Evolutionary conservation across 2,888 invertebrate genomes (phyloP), one percentile per base, ranked within the genome.

Genomic region (Linyphia triangularis): DNA sequence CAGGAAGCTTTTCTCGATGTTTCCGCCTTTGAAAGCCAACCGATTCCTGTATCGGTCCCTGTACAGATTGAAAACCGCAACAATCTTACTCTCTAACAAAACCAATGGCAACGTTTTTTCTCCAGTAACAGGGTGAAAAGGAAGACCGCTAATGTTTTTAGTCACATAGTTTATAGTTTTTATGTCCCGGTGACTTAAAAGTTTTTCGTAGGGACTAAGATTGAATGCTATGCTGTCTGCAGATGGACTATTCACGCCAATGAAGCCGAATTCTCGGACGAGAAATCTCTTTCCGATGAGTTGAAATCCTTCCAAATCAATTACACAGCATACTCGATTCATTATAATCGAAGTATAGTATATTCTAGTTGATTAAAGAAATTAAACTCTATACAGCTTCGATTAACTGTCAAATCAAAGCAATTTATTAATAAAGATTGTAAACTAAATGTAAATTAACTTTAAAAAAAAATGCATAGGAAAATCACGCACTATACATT

Each of bases 291-390:
- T 9, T 0, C 37, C 59, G 5, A 13, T 3, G 2, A 81, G 59
- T 22, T 59, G 19, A 67, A 81, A 81, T 22, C 81, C 81, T n/a
- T 81, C 81, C 4, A 81, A 59, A 33, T 81, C 81, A 3, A 81
- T 57, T 19, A 81, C 40, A 33, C 81, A 69, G 22, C 81, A 81
- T 6, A 81, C 57, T n/a, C 30, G 40, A 30, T 79, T 26, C 67
- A 79, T 67, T 33, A 7, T 13, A 22, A 28, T 10, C 13, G 6
- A 70, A 13, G 10, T 26, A 7, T 10, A 28, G 13, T 10, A 72
- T 24, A 19, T 43, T 37, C 13, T 63, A 22, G 24, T 5, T 6
- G 22, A 59, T 22, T 59, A 19, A 59, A 59, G 19, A n/a, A n/a
- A n/a, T n/a, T n/a, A n/a, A n/a, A n/a, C n/a, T n/a, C n/a, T n/a